Base-by-base conservation (phyloP, 2,888 invertebrate genomes). In the Entomobrya proxima region DNA sequence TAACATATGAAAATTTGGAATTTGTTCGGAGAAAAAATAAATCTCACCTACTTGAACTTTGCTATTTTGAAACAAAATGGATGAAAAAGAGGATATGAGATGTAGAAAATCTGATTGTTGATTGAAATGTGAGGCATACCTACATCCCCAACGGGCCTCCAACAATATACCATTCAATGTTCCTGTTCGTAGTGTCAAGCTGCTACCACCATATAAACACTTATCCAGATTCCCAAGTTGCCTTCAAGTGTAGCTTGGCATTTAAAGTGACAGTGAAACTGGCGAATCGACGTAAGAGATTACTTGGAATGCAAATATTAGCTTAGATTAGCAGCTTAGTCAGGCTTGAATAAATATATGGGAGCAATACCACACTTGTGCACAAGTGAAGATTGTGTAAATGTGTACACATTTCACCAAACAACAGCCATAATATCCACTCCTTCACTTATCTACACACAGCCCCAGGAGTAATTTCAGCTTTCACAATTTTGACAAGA, bases 241-340 rank as follows among this genome's bases (percentile, higher is more conserved):
- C 27, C 55, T 4, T 11, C 32, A 58, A 27, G 27, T 27, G 15
- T 7, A 58, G 27, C 32, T n/a, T 5, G 3, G 32, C 11, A 35
- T 55, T 50, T 50, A 13, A 1, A 13, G 32, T 18, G 30, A 64
- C 35, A 15, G 21, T 24, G 21, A 67, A 67, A 40, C 21, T 40
- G 40, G 40, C 40, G 24, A n/a, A 72, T 40, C 24, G 47, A 64
- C 40, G 11, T 32, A n/a, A n/a, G 27, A 82, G 75, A 82, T 75
- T 82, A 64, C 50, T 35, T 61, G 21, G 0, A 61, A 82, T 75
- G 82, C 75, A 82, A 82, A 82, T 82, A 82, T 82, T 82, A 61
- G 82, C 75, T 75, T 75, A 75, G 82, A 82, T 82, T 82, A 82
- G 64, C 82, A 64, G 75, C 47, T 72, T 58, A 61, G 32, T 30